Base-by-base conservation (phyloP, 2,113 vertebrate species). In the Talpa occidentalis region DNA sequence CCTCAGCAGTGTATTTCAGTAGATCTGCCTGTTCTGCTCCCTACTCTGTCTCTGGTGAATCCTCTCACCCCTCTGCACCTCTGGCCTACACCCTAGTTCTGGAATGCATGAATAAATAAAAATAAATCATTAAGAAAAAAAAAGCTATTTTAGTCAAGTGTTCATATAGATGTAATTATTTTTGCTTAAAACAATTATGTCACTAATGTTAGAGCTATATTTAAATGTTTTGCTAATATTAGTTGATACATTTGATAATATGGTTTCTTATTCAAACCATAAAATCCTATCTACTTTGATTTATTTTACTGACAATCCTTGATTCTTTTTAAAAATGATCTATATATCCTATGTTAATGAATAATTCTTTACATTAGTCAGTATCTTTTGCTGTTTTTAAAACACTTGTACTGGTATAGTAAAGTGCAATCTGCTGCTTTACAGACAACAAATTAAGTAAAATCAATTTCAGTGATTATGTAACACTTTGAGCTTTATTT, bases 241-340 rank as follows among this genome's bases (percentile, higher is more conserved):
- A 4, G 1, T 47, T 90, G 8, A 72, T 52, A 15, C 22, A 47
- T 69, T 30, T 90, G 26, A 91, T 8, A 49, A 67, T 49, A 79
- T 90, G 93, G 32, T 30, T 49, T 94, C 78, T 82, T 14, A 81
- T 95, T 92, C 28, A 95, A 95, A 91, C 44, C 8, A 73, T 59
- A 93, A 90, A 82, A 92, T 95, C 10, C 88, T 28, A 88, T 2
- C n/a, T 6, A 92, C 26, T 84, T 1, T 74, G 62, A 54, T 40
- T 97, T 97, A 96, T 95, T 42, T 94, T 89, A 66, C 21, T 89
- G 69, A 49, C 21, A 95, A 37, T 80, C 10, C 69, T 97, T 95
- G 92, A 69, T 94, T 93, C 52, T 12, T 62, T 97, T 96, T 96
- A 87, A 82, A 64, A 19, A 2, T 59, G 5, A 93, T 95, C 85